Base-by-base conservation (phyloP, 2,888 invertebrate genomes). In the Habroteleia sp. region DNA sequence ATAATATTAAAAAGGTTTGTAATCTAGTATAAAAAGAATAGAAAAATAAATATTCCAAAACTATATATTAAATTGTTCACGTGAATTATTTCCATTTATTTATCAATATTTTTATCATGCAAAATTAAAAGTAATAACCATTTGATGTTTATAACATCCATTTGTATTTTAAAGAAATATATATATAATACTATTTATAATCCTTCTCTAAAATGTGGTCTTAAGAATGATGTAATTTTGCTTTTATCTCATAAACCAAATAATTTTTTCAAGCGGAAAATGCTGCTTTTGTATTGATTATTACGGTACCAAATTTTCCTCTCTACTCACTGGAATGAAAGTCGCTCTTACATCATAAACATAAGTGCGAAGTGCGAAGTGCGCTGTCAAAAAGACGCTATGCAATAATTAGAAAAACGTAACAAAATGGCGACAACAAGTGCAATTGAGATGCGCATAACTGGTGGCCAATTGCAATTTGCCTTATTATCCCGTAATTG, bases 381-480 rank as follows among this genome's bases (percentile, higher is more conserved):
- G 73, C 73, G 50, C 52, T 31, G 52, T 27, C 44, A 8, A 50
- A 20, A 17, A 11, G 23, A 8, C 20, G 23, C 27, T 44, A 27
- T 69, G 41, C 54, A 58, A 39, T 37, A 56, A 44, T 35, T 11
- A 20, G 27, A 35, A 48, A 33, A 71, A 50, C 46, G 37, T 39
- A 44, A 41, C 13, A 56, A 33, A 71, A 50, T 71, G 56, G 69
- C 74, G 62, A 65, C 65, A 78, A 66, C 60, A 66, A 62, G 79
- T 76, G 77, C 78, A 68, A 52, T 50, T 62, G 37, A 39, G 65
- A 73, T 71, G 74, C 68, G 72, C 58, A 65, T 66, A 42, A 76
- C 23, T 48, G 25, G 65, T 44, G 41, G 60, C 39, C 62, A 60
- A 48, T 56, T 16, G 46, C n/a, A n/a, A n/a, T 20, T 2, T 20